These are phyloP conservation scores for Synanthedon formicaeformis DNA, from an alignment of 2,888 invertebrate species.

Conservation along the genomic window DNA sequence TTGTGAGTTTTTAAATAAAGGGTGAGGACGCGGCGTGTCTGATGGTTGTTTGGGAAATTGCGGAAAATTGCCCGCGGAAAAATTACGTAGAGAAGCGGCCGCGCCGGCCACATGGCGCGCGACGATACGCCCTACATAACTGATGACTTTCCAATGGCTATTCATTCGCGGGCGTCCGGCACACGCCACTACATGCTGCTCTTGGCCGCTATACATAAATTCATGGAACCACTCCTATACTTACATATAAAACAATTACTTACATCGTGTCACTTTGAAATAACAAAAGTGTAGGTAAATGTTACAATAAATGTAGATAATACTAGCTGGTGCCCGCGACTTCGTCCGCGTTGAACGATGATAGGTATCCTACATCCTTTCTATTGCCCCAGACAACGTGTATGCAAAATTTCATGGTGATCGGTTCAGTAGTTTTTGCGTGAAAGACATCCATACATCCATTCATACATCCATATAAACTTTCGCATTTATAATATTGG, in stretches of 20 bases:
- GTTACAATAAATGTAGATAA: no score
- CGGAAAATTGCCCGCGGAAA: slow-evolving; percentile 56
- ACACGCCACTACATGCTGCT: neutral
- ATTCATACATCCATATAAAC: no score
- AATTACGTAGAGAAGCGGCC: slow-evolving; percentile 45
- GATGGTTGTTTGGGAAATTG: slow-evolving; percentile 53
- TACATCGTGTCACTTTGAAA: no score
- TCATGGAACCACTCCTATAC: slow-evolving; percentile 30
- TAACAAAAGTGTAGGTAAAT: no score
- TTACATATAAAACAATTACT: slow-evolving; percentile 37
- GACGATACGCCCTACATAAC: slow-evolving; percentile 63
- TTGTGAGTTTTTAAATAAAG: slow-evolving; percentile 42
- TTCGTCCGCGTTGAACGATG: no score
- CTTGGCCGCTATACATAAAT: slow-evolving; percentile 10
- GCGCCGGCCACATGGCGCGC: slow-evolving; percentile 57
- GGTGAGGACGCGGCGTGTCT: slow-evolving; percentile 29
- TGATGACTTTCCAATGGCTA: slow-evolving; percentile 69
- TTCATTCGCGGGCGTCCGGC: slow-evolving; percentile 45
- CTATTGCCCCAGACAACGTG: no score
- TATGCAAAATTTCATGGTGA: no score
- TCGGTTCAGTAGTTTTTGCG: no score
- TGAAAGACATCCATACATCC: no score
- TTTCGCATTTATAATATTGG: no score
- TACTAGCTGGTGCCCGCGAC: no score
- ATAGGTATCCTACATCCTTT: no score